phyloP scores from a whole-genome alignment of 2,888 invertebrate genomes.

The Cybosia mesomella region DNA sequence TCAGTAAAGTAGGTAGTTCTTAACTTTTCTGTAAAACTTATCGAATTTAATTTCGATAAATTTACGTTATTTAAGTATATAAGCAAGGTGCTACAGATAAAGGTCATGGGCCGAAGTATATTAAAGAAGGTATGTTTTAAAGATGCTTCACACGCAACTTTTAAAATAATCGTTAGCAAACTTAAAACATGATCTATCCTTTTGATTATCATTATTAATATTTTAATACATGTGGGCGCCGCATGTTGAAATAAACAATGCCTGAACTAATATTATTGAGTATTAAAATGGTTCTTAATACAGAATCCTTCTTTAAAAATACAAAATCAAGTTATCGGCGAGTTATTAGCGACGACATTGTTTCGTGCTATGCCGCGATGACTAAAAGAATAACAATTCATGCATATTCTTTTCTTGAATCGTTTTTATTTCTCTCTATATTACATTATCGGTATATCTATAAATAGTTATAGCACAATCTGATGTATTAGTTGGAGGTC shows the following conservation, averaged over 20 bases:
- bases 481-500: not conserved
- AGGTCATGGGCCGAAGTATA: conserved; percentile 54
- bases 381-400: not conserved
- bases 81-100: conserved; percentile 30
- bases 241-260: not conserved
- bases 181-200: not conserved
- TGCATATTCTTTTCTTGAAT: not conserved
- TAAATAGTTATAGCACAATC: no score
- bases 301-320: not conserved
- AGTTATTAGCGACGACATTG: no score
- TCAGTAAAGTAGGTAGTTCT: conserved; percentile 12
- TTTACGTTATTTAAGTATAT: conserved; percentile 13
- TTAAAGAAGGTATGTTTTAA: conserved; percentile 57
- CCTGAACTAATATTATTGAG: not conserved
- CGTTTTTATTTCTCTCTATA: not conserved
- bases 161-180: not conserved
- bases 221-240: no score
- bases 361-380: not conserved
- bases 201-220: not conserved
- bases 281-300: not conserved
- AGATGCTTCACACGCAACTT: not conserved
- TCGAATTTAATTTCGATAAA: not conserved
- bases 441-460: no score
- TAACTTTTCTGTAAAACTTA: conserved; percentile 10
- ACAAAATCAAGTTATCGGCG: not conserved